Conservation (phyloP, 2,113 vertebrate species). For the Dromas ardeola region DNA sequence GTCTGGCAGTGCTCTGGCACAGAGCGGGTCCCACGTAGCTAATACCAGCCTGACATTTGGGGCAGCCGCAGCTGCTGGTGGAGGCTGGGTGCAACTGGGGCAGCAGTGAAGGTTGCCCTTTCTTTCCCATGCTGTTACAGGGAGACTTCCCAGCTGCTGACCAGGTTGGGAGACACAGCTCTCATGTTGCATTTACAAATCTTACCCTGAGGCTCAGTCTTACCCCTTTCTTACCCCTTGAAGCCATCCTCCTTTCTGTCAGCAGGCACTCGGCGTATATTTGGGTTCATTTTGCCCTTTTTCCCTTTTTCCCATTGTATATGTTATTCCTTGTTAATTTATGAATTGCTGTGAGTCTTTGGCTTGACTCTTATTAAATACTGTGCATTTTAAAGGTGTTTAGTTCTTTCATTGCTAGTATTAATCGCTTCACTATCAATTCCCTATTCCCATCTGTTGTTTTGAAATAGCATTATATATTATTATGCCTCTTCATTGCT, state of each 20-base stretch:
- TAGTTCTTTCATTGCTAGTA: constrained; percentile 69
- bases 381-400: constrained; percentile 71
- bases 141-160: neutral
- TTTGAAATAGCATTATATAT: constrained; percentile 70
- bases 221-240: neutral
- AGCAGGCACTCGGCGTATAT: neutral
- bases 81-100: neutral
- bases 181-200: neutral
- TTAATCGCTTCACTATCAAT: constrained; percentile 71
- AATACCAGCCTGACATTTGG: neutral
- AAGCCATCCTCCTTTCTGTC: neutral
- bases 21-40: neutral
- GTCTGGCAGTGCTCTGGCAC: neutral
- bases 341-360: constrained; percentile 64
- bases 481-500: constrained; percentile 67
- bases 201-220: neutral
- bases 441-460: constrained; percentile 75
- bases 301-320: neutral
- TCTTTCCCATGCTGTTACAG: neutral
- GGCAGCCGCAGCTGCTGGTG: neutral
- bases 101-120: neutral
- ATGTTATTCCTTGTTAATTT: constrained; percentile 66
- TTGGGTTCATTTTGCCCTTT: neutral
- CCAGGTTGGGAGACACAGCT: neutral
- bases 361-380: constrained; percentile 67